A percentile compares a stretch with the other conserved stretches of the same genome.
Evolutionary conservation across 2,113 vertebrate genomes (phyloP).

Genomic region (Nannospalax galili): DNA sequence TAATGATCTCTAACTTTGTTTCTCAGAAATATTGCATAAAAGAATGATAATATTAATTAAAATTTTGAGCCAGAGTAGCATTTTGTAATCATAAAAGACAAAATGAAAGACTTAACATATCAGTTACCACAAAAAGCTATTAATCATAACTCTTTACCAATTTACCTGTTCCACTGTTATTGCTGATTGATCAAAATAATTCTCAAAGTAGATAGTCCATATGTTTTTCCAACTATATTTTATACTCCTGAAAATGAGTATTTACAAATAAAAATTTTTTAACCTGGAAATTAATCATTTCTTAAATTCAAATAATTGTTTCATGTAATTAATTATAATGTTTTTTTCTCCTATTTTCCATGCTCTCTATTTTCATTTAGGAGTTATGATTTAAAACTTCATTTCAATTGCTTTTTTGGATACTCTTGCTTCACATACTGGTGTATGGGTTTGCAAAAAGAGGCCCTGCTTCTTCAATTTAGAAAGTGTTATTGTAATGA

Average conservation of each 20-base stretch:
- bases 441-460: background rate
- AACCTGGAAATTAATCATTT: conserved; percentile 29
- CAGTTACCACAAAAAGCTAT: background rate
- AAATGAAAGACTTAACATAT: background rate
- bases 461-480: background rate
- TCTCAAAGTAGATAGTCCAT: background rate
- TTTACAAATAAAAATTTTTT: conserved; percentile 27
- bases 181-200: conserved; percentile 49
- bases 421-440: background rate
- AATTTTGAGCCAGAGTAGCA: conserved; percentile 24
- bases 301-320: conserved; percentile 7
- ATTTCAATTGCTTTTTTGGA: conserved; percentile 36
- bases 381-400: conserved; percentile 53
- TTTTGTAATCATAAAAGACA: conserved; percentile 43
- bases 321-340: conserved; percentile 8
- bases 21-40: conserved; percentile 1
- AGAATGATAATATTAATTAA: conserved; percentile 12
- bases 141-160: conserved; percentile 20
- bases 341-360: background rate
- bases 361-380: conserved; percentile 31
- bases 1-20: conserved; percentile 1
- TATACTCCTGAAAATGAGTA: conserved; percentile 41
- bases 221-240: conserved; percentile 53
- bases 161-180: conserved; percentile 42
- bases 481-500: conserved; percentile 31